phyloP scores from a whole-genome alignment of 2,113 vertebrate species.

The Vulpes ferrilata region DNA sequence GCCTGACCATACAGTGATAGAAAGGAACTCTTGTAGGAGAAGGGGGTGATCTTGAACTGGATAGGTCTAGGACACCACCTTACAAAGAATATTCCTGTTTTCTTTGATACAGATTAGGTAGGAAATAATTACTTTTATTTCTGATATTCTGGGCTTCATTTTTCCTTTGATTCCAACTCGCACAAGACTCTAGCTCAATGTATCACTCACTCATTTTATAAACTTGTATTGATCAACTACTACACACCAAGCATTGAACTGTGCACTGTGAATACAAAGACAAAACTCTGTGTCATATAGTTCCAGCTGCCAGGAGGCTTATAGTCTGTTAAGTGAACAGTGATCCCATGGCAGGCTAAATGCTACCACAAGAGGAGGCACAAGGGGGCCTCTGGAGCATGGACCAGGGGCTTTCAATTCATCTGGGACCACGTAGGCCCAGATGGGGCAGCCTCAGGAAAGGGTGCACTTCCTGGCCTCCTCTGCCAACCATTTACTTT shows the following conservation, averaged over 20 bases:
- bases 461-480: not conserved
- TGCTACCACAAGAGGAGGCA: not conserved
- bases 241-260: not conserved
- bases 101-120: not conserved
- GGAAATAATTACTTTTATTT: slow-evolving; percentile 35
- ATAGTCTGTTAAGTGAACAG: not conserved
- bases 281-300: not conserved
- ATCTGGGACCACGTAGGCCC: not conserved
- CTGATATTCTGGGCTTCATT: not conserved
- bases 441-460: not conserved
- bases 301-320: not conserved
- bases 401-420: not conserved
- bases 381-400: not conserved
- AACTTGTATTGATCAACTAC: not conserved
- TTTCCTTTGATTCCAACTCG: not conserved
- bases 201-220: slow-evolving; percentile 10
- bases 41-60: not conserved
- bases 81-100: not conserved
- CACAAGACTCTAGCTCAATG: not conserved
- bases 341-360: not conserved
- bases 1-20: not conserved
- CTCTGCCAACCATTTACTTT: not conserved
- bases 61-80: not conserved
- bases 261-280: not conserved
- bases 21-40: not conserved